Percentiles rank a stretch among this genome's conserved stretches.
Conservation (phyloP, 2,888 invertebrate species). For the Brachypterus glaber region DNA sequence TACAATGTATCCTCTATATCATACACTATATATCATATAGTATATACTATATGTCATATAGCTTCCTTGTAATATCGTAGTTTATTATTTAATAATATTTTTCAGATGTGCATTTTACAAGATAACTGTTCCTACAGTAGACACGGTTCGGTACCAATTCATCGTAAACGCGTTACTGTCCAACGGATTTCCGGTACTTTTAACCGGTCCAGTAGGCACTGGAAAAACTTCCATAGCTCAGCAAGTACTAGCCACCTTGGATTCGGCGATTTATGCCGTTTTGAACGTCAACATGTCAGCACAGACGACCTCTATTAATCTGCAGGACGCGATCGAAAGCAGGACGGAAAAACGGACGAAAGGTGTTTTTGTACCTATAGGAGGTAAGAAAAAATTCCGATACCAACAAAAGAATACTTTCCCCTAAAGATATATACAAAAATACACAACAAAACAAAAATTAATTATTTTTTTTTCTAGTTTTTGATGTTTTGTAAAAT, state of each 20-base stretch:
- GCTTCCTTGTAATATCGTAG: conserved; percentile 3
- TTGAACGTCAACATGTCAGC: conserved; percentile 82
- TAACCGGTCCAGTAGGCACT: conserved; percentile 81
- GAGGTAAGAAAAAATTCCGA: conserved; percentile 32
- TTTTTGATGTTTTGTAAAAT: too few relatives aligned
- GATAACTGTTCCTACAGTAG: conserved; percentile 79
- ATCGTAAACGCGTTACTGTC: conserved; percentile 57
- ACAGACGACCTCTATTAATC: conserved; percentile 72
- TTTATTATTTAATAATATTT: too few relatives aligned
- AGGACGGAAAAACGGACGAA: conserved; percentile 83
- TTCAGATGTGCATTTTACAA: conserved; percentile 68
- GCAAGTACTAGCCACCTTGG: conserved; percentile 53
- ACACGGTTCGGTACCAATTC: conserved; percentile 75
- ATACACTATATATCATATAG: conserved; percentile 6
- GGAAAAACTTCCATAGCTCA: conserved; percentile 75
- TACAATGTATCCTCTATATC: not conserved
- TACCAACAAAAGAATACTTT: too few relatives aligned
- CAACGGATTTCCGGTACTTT: conserved; percentile 59
- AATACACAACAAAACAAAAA: too few relatives aligned
- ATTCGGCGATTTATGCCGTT: conserved; percentile 49
- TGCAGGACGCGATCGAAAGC: conserved; percentile 78
- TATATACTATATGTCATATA: conserved; percentile 7
- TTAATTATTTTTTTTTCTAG: too few relatives aligned
- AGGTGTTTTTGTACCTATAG: conserved; percentile 69
- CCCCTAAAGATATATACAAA: too few relatives aligned